Evolutionary conservation across 2,888 invertebrate genomes (phyloP), one percentile per base, ranked within the genome.

Genomic region (Drosophila mimetica): DNA sequence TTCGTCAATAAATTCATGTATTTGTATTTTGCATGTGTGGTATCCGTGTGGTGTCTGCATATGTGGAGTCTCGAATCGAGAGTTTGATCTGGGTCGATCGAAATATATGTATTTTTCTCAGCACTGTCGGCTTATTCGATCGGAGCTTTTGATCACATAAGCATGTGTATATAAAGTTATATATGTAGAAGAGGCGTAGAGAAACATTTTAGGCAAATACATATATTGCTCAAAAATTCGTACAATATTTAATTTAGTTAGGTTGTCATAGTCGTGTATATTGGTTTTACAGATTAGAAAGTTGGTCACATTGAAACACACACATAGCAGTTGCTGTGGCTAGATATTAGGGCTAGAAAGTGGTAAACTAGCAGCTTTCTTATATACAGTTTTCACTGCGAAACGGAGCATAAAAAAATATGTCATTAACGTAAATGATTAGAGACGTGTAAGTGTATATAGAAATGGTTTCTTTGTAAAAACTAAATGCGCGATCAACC

Each of bases 1-100:
- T 88, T 83, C 77, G 79, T 88, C 86, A 79, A 82, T 83, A 83
- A 87, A 87, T 83, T 83, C 86, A 77, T 83, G 86, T 83, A 82
- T 86, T 61, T 86, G 63, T 78, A 71, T 71, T 46, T 46, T 46
- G 28, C 46, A 46, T 46, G 46, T 46, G n/a, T 9, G 13, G 70
- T 64, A 41, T 51, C 28, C 58, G 37, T 60, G 57, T 74, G 57
- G 34, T 34, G 59, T 70, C 69, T 60, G 39, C 41, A 46, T 60
- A 46, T 18, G 46, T 58, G 30, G 51, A 44, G n/a, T 39, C 44
- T 37, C 14, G 28, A 44, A 11, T 37, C 4, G 20, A 47, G n/a
- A 34, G 25, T 16, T 1, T 34, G 25, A 30, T 41, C 22, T 22
- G 16, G 22, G 20, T 2, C 6, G 39, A 39, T 18, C 39, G 18